Conservation (phyloP, 2,113 vertebrate species). For the Phalacrocorax aristotelis region DNA sequence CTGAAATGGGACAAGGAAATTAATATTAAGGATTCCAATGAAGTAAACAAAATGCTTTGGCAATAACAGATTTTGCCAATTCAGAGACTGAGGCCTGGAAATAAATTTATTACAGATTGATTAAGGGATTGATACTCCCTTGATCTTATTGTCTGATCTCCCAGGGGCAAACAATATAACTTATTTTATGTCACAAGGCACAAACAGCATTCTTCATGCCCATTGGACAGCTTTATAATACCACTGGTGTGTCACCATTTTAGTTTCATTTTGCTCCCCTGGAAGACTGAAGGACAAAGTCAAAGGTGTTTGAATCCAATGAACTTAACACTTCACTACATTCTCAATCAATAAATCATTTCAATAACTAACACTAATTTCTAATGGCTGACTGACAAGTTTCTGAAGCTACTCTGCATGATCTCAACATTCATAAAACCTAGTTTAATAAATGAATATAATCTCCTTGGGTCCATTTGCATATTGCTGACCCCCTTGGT, state of each 20-base stretch:
- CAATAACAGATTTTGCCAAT: neutral
- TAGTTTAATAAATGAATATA: neutral
- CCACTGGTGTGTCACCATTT: neutral
- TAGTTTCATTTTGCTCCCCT: neutral
- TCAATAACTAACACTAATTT: neutral
- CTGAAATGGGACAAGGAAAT: neutral
- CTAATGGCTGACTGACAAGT: neutral
- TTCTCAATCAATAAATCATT: neutral
- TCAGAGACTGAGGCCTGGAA: neutral
- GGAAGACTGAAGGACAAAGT: neutral
- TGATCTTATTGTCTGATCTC: neutral
- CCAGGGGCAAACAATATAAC: neutral
- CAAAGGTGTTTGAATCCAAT: neutral
- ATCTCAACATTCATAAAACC: neutral
- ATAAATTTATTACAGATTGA: neutral
- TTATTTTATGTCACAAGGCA: neutral
- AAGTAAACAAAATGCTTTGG: neutral
- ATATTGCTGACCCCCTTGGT: neutral
- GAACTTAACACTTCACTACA: neutral
- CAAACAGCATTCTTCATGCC: neutral
- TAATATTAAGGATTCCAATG: neutral
- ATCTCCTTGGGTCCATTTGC: neutral
- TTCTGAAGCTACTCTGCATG: neutral
- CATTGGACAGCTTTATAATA: neutral
- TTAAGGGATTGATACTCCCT: neutral